Conservation (phyloP, 2,797 vertebrate genomes). For the Cheirogaleus major region DNA sequence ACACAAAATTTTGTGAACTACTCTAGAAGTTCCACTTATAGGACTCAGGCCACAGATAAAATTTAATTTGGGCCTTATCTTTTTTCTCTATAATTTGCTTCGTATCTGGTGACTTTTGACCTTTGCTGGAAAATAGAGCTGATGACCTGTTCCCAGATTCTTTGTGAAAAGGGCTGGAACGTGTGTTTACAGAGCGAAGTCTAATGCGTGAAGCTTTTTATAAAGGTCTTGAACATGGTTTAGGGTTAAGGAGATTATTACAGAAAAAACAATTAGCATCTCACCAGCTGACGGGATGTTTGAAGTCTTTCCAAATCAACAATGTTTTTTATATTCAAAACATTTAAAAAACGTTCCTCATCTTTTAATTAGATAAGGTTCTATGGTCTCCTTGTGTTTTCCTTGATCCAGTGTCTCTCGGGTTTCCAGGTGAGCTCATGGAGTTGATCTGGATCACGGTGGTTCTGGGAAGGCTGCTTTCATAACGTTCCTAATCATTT, state of each 20-base stretch:
- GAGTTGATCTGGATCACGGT: not conserved
- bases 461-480: not conserved
- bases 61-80: not conserved
- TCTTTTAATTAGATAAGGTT: not conserved
- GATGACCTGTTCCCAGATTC: not conserved
- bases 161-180: not conserved
- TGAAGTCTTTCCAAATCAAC: constrained; percentile 3
- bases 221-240: not conserved
- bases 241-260: not conserved
- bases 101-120: not conserved
- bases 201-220: not conserved
- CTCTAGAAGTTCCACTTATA: not conserved
- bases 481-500: not conserved
- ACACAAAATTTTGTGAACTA: not conserved
- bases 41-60: not conserved
- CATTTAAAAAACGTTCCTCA: not conserved
- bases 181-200: not conserved
- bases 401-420: not conserved
- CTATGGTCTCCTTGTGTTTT: not conserved
- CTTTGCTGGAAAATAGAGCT: not conserved
- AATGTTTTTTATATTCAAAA: not conserved
- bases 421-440: not conserved
- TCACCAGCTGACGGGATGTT: not conserved
- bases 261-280: not conserved
- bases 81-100: constrained; percentile 42